A percentile compares a stretch with the other conserved stretches of the same genome.
phyloP scores from a whole-genome alignment of 2,888 invertebrate genomes.

The Mesorhabditis belari region DNA sequence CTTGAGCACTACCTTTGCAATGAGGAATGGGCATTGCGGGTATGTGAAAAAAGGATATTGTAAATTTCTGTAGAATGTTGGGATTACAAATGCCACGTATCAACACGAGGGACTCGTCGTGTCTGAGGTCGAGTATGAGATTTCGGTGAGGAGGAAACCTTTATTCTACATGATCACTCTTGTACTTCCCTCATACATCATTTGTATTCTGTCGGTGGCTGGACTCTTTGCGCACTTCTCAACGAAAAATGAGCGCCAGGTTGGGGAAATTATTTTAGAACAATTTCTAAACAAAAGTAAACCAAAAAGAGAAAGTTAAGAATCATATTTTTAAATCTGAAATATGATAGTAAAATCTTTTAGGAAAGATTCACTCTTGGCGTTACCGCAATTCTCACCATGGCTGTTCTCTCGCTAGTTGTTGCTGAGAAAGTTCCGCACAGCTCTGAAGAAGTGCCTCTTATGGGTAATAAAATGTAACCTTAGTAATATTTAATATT shows the following conservation, averaged over 20 bases:
- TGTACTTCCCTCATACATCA: slow-evolving; percentile 41
- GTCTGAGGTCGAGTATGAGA: slow-evolving; percentile 28
- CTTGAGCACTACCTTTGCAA: slow-evolving; percentile 35
- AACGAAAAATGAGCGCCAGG: slow-evolving; percentile 39
- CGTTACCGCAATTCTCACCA: slow-evolving; percentile 41
- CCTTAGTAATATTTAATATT: neutral
- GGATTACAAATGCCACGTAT: slow-evolving; percentile 23
- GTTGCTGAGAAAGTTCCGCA: slow-evolving; percentile 47
- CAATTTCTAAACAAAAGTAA: neutral
- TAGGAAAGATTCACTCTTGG: slow-evolving; percentile 46
- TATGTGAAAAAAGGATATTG: no score
- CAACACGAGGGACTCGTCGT: slow-evolving; percentile 35
- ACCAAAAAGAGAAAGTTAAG: slow-evolving; percentile 5
- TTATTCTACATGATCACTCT: slow-evolving; percentile 39
- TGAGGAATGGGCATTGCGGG: slow-evolving; percentile 45
- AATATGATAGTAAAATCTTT: slow-evolving; percentile 4
- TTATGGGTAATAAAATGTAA: slow-evolving; percentile 21
- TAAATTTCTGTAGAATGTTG: slow-evolving; percentile 22
- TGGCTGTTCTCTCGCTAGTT: slow-evolving; percentile 41
- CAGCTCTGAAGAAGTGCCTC: slow-evolving; percentile 37
- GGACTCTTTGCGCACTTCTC: slow-evolving; percentile 44
- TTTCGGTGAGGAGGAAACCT: slow-evolving; percentile 35
- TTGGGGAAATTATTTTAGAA: neutral
- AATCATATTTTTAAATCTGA: slow-evolving; percentile 3
- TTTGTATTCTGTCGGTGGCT: slow-evolving; percentile 37